These are phyloP conservation scores for Nesidiocoris tenuis DNA, from an alignment of 2,888 invertebrate genomes.

Conservation along the genomic window DNA sequence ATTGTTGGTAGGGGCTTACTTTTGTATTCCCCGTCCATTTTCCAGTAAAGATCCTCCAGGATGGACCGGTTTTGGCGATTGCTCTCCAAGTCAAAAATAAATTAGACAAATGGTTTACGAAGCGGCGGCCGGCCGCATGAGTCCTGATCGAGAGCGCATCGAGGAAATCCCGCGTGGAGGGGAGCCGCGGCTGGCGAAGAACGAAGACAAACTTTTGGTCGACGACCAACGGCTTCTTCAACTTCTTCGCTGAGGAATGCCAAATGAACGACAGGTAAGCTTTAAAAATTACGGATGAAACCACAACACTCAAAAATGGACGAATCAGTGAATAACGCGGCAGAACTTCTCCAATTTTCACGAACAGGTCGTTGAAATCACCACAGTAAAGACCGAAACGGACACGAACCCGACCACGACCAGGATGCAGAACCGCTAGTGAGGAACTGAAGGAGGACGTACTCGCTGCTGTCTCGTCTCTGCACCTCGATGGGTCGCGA, in stretches of 20 bases:
- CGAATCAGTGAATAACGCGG: too few species aligned
- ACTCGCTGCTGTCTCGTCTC: background rate
- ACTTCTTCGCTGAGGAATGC: too few species aligned
- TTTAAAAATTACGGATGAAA: too few species aligned
- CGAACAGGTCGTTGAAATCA: background rate
- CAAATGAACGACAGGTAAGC: too few species aligned
- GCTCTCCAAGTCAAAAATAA: background rate
- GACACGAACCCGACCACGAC: background rate
- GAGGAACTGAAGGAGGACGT: background rate
- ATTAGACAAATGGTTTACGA: background rate
- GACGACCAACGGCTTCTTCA: too few species aligned
- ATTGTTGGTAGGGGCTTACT: constrained; percentile 34
- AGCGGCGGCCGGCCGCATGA: constrained; percentile 25
- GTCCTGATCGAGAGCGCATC: constrained; percentile 12
- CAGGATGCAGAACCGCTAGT: background rate
- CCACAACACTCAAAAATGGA: too few species aligned
- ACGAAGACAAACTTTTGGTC: background rate
- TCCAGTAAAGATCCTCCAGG: constrained; percentile 1
- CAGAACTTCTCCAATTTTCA: too few species aligned
- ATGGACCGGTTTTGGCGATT: background rate
- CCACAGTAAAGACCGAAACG: background rate
- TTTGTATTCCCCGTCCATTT: constrained; percentile 35
- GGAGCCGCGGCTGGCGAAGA: background rate
- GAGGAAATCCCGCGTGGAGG: constrained; percentile 8
- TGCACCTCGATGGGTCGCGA: background rate